These are phyloP conservation scores for Melanostigma gelatinosum DNA, from an alignment of 2,113 vertebrate genomes.

Conservation along the genomic window DNA sequence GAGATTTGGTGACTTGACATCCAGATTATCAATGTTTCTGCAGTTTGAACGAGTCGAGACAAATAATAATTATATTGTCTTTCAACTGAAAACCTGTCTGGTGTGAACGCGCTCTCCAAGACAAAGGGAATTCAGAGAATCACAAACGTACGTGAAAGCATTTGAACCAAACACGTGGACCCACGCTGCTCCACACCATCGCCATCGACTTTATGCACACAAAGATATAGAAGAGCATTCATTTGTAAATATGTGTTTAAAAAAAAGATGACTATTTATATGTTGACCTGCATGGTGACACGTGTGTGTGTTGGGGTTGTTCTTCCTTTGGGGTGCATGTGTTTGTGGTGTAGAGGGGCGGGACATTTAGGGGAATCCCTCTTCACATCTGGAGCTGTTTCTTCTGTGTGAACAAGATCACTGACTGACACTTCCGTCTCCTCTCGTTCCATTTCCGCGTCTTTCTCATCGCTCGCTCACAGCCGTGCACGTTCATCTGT, in stretches of 20 bases:
- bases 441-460: neutral
- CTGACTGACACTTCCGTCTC: neutral
- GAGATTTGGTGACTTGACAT: neutral
- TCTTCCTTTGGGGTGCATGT: constrained; percentile 13
- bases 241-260: constrained; percentile 65
- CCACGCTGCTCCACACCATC: constrained; percentile 25
- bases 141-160: constrained; percentile 11
- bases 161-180: neutral
- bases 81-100: neutral
- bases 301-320: neutral
- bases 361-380: neutral
- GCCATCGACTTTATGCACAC: constrained; percentile 29
- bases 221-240: constrained; percentile 27
- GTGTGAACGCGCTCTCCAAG: neutral
- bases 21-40: neutral
- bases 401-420: neutral
- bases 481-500: neutral
- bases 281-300: constrained; percentile 39
- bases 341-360: neutral
- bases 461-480: neutral
- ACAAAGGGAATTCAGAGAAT: neutral
- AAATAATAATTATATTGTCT: neutral
- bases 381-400: neutral
- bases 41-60: neutral
- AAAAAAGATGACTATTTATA: constrained; percentile 47